Percentiles rank a stretch among this genome's conserved stretches.
Conservation (phyloP, 53 echinoderm and acorn worm genomes). For the Hippasteria phrygiana region DNA sequence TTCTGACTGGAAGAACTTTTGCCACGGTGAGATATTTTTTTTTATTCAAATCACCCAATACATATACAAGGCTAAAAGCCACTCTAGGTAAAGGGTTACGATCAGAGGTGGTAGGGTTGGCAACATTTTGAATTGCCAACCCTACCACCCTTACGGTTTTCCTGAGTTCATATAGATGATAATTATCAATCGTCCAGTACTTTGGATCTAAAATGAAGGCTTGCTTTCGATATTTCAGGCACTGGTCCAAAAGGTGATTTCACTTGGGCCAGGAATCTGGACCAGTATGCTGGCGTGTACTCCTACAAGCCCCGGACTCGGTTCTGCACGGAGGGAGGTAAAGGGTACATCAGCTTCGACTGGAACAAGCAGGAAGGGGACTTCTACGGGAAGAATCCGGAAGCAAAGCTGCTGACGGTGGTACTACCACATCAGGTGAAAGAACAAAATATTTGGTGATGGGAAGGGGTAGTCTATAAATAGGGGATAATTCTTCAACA, state of each 20-base stretch:
- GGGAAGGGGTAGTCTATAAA: not conserved
- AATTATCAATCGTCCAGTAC: not conserved
- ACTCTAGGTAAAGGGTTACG: too few species aligned
- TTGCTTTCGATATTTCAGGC: conserved; percentile 33
- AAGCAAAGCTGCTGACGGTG: conserved; percentile 73
- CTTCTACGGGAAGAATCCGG: conserved; percentile 70
- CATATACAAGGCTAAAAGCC: too few species aligned
- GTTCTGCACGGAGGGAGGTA: conserved; percentile 73
- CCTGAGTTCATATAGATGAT: too few species aligned
- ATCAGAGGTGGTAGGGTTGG: too few species aligned
- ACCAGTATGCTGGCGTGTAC: conserved; percentile 75
- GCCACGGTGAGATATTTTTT: too few species aligned
- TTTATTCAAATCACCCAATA: too few species aligned
- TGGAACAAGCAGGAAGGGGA: conserved; percentile 83
- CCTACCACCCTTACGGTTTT: too few species aligned
- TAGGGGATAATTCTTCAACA: too few species aligned
- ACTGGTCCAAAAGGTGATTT: conserved; percentile 68
- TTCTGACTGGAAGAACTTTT: too few species aligned
- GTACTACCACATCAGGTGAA: conserved; percentile 88
- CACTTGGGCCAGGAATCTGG: conserved; percentile 36
- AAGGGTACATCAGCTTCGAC: conserved; percentile 88
- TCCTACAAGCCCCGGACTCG: conserved; percentile 88
- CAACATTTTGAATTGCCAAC: too few species aligned
- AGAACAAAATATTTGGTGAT: not conserved
- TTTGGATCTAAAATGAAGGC: not conserved